phyloP scores from a whole-genome alignment of 2,797 vertebrate species.

The Pachyuromys duprasi region DNA sequence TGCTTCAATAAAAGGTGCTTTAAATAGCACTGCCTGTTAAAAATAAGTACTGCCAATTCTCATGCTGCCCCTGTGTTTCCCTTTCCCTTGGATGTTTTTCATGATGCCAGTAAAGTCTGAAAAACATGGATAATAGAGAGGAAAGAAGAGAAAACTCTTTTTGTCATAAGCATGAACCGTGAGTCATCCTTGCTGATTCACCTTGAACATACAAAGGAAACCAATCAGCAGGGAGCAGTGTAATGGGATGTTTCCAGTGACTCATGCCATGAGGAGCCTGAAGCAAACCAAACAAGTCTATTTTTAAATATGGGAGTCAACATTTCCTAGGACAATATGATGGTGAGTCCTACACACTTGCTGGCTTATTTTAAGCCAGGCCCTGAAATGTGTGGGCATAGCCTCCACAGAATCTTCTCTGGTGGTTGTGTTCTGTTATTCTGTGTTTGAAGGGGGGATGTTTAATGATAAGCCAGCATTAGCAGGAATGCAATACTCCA shows the following conservation, averaged over 20 bases:
- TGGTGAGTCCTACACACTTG: slow-evolving; percentile 25
- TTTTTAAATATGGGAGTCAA: slow-evolving; percentile 72
- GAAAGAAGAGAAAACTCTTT: slow-evolving; percentile 41
- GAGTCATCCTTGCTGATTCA: slow-evolving; percentile 75
- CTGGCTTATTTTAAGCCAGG: slow-evolving; percentile 59
- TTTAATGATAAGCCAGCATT: neutral
- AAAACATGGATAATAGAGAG: slow-evolving; percentile 53
- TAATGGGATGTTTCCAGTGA: slow-evolving; percentile 72
- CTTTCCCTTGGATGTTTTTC: slow-evolving; percentile 34
- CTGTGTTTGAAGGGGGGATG: neutral
- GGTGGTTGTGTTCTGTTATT: slow-evolving; percentile 31
- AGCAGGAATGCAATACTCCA: neutral
- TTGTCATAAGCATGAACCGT: slow-evolving; percentile 65
- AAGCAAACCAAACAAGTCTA: slow-evolving; percentile 67
- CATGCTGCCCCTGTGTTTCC: neutral
- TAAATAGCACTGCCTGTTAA: slow-evolving; percentile 57
- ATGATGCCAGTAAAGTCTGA: slow-evolving; percentile 32
- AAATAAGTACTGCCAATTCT: slow-evolving; percentile 60
- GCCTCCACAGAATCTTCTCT: slow-evolving; percentile 14
- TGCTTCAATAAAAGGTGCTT: slow-evolving; percentile 23
- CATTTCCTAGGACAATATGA: slow-evolving; percentile 7
- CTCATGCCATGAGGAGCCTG: slow-evolving; percentile 61
- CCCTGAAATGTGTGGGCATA: slow-evolving; percentile 63
- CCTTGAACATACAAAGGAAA: slow-evolving; percentile 56
- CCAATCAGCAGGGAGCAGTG: neutral